Evolutionary conservation across 1,140 invertebrate species (phyloP), one percentile per base, ranked within the genome.

Genomic region (Listronotus bonariensis): DNA sequence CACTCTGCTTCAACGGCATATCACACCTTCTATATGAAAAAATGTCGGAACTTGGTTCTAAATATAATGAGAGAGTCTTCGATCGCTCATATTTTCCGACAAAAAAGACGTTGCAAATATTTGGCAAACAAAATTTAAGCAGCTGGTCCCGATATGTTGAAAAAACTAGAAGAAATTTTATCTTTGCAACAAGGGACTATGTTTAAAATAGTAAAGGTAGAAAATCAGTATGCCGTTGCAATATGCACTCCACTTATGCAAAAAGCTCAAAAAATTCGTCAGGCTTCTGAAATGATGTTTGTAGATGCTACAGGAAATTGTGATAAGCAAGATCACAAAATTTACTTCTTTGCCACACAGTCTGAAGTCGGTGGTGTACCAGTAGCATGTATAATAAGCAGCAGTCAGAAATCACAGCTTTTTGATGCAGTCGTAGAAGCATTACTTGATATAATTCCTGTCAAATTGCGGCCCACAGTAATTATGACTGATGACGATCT

Each of bases 211-310:
- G 18, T 53, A 11, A n/a, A 45, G 11, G 11, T 46, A 15, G 36
- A 14, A 20, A 53, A 64, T 12, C 18, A 64, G 18, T 64, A 56
- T 20, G 38, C 34, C 10, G 12, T 62, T 53, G 6, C 38, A 41
- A 43, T 62, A 62, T 62, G 59, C 26, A 62, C 59, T 10, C 51
- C 53, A 9, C 31, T 64, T 32, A 57, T 64, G 61, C 42, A 64
- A 41, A 55, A 53, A 20, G 54, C 41, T 36, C 26, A 4, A 18
- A 48, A 57, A 38, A 48, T 15, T 6, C 36, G 48, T 17, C 61
- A 64, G 15, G 15, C 32, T 12, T 57, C 53, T 17, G 53, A 64
- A 57, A 57, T 64, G 57, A n/a, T n/a, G n/a, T n/a, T n/a, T n/a
- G n/a, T n/a, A n/a, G n/a, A n/a, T n/a, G n/a, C n/a, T n/a, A n/a